These are phyloP conservation scores for Leguminivora glycinivorella DNA, from an alignment of 1,140 invertebrate species.

Conservation along the genomic window DNA sequence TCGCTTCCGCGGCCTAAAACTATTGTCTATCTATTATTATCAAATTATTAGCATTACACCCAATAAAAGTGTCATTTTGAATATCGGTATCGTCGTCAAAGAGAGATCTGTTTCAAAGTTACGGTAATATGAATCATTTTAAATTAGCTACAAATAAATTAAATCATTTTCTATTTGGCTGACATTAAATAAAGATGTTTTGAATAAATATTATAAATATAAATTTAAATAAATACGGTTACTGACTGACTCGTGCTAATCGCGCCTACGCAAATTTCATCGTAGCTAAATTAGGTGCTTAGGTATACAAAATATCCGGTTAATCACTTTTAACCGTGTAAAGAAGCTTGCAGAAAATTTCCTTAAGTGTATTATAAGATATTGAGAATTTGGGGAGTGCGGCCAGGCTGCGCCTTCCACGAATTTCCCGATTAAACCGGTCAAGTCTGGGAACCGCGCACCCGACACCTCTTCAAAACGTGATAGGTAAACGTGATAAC, in stretches of 20 bases:
- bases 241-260: background rate
- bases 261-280: constrained; percentile 3
- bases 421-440: constrained; percentile 62
- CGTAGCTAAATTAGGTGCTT: background rate
- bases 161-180: background rate
- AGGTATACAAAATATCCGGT: no score
- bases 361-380: constrained; percentile 37
- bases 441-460: constrained; percentile 49
- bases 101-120: background rate
- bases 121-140: background rate
- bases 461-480: constrained; percentile 42
- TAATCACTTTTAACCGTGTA: no score
- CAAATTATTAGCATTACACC: constrained; percentile 56
- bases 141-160: background rate
- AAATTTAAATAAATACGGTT: no score
- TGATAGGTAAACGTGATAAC: constrained; percentile 48
- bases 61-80: constrained; percentile 37
- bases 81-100: background rate
- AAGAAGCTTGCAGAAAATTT: constrained; percentile 31
- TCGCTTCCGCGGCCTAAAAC: constrained; percentile 52
- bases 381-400: constrained; percentile 38
- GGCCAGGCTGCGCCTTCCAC: constrained; percentile 48
- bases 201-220: constrained; percentile 18
- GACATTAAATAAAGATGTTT: constrained; percentile 26
- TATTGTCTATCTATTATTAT: constrained; percentile 65